Base-by-base conservation (phyloP, 2,888 invertebrate genomes). In the Tridacna crocea region DNA sequence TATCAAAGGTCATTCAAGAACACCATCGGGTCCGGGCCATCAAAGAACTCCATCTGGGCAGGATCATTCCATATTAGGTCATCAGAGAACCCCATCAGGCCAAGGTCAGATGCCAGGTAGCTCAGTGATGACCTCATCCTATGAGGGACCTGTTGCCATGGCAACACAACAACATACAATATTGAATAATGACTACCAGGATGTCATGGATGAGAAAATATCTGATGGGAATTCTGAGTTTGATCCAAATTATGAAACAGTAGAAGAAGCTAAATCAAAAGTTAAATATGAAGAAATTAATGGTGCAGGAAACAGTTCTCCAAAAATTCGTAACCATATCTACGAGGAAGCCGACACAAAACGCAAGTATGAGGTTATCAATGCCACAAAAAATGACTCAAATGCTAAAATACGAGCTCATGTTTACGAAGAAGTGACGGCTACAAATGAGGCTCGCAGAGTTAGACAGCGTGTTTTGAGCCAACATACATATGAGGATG, bases 231-330 rank as follows among this genome's bases (percentile, higher is more conserved):
- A 75, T 3, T 68, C 68, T 47, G 90, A 90, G 51, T 88, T 90
- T 70, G 92, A 92, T 82, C 92, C 92, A 10, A 91, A 92, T 81
- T 92, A 92, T 76, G 92, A 92, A 82, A 92, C 91, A 68, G 92
- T 92, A 11, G 92, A 92, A 66, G 92, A 92, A 77, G 90, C 90
- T 0, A 87, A 88, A 79, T 85, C 90, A n/a, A 90, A 89, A 80
- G 82, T 84, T 4, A 79, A 80, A 65, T 84, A 87, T 60, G 85
- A 86, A 66, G 85, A 87, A 73, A 81, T 88, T 13, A 80, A 87
- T 72, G 87, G 80, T 70, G 77, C 55, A 47, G 60, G 75, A 47
- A 70, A 80, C 8, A 79, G 80, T n/a, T 48, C 79, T 15, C 75
- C 73, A 55, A 55, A 79, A 24, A 74, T 81, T 55, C 73, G 84